Evolutionary conservation across 2,888 invertebrate species (phyloP), one percentile per base, ranked within the genome.

Genomic region (Silvanus unidentatus): DNA sequence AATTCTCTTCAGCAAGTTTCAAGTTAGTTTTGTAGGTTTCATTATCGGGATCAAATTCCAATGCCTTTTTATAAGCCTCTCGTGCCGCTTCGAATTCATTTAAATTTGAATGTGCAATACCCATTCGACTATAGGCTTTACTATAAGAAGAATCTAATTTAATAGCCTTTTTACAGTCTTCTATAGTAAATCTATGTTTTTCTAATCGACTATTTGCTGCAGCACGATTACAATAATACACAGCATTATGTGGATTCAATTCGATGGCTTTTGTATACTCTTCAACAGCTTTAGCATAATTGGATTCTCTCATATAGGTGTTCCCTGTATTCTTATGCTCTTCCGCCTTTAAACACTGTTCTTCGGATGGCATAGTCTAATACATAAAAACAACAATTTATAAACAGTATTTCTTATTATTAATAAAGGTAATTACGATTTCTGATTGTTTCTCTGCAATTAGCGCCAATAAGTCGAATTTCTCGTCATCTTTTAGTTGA

Each of bases 211-310:
- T 95, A 68, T 88, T 86, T 1, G 96, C 95, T 1, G 98, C 98
- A 37, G 98, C 99, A 55, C 98, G 82, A 69, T 99, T 99, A 70
- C 97, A 96, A 70, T 90, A 98, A 73, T 88, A 98, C 22, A 98
- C 91, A 0, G 97, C 87, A 75, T 97, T 97, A 49, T 80, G 79
- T 15, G 86, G 82, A 69, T 96, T 91, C 45, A 93, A 74, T 59
- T 84, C 79, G 53, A 99, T 91, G 9, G 98, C 97, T 59, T 90
- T 86, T 49, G 89, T 81, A 68, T 97, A 97, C 59, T 84, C 82
- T 10, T 81, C 78, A 28, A 95, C 72, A 10, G 97, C 97, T 66
- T 92, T 92, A 15, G 78, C 75, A 65, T 80, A 83, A 58, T 86
- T 82, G 48, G 88, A 85, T 27, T 78, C 77, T 68, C 90, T 92